Evolutionary conservation across 2,113 vertebrate genomes (phyloP).

Genomic region (Colinus virginianus): DNA sequence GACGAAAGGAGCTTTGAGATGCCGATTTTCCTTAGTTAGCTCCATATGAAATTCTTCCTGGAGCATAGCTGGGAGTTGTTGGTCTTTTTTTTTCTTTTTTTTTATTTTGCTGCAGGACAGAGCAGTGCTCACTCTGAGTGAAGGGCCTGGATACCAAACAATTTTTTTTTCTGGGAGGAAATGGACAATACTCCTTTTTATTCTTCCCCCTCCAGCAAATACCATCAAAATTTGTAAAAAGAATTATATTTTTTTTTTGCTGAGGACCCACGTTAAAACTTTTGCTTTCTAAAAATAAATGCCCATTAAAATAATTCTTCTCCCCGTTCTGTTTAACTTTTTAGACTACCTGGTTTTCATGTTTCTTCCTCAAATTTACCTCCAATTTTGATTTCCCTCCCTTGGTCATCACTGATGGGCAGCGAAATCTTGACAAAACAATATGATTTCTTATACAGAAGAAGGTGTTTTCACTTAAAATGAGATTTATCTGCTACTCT

Average conservation of each 20-base stretch:
- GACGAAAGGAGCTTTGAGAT: conserved; percentile 35
- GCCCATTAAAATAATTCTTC: not conserved
- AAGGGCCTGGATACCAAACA: not conserved
- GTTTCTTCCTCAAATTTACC: not conserved
- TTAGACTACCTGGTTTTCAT: not conserved
- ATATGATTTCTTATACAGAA: accelerated
- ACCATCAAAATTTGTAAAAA: not conserved
- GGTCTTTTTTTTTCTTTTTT: not conserved
- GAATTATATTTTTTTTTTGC: not conserved
- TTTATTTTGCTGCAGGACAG: not conserved
- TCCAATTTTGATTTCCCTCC: not conserved
- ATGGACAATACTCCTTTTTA: not conserved
- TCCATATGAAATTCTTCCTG: conserved; percentile 50
- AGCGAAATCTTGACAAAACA: not conserved
- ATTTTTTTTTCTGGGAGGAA: not conserved
- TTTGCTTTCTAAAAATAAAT: not conserved
- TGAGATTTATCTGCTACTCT: not conserved
- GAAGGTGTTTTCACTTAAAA: not conserved
- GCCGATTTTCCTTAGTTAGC: conserved; percentile 18
- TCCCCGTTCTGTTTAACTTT: not conserved
- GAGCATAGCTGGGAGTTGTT: conserved; percentile 13
- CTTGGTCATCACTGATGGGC: not conserved
- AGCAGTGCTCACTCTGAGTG: accelerated
- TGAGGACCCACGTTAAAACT: not conserved
- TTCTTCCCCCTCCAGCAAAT: not conserved